These are phyloP conservation scores for Artibeus jamaicensis DNA, from an alignment of 2,797 vertebrate species.

Conservation along the genomic window DNA sequence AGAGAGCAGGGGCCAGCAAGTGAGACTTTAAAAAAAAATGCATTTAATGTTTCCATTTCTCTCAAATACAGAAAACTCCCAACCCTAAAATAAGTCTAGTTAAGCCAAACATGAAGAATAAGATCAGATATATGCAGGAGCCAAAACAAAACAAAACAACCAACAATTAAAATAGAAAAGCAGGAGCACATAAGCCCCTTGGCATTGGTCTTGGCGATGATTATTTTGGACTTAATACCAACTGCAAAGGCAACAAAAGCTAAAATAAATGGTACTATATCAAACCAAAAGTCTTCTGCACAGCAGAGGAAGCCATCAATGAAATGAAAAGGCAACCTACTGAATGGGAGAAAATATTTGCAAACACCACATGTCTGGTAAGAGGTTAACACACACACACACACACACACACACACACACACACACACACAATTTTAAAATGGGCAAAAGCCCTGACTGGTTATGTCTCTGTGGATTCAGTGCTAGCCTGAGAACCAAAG, in stretches of 20 bases:
- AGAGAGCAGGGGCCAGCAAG: background rate
- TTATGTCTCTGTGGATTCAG: no score
- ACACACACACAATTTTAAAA: background rate
- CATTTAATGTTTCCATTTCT: slow-evolving; percentile 23
- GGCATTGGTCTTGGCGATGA: background rate
- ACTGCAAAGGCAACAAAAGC: background rate
- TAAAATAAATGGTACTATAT: background rate
- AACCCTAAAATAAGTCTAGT: background rate
- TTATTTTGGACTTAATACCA: background rate
- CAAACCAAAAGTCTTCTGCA: background rate
- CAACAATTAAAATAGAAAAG: background rate
- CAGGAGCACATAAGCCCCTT: background rate
- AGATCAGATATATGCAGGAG: background rate
- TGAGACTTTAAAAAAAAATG: background rate
- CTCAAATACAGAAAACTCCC: background rate
- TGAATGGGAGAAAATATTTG: background rate
- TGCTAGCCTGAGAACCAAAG: no score
- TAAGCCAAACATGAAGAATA: background rate
- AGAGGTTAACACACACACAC: background rate
- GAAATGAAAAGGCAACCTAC: background rate
- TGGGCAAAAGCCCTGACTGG: background rate
- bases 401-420: no score
- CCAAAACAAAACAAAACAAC: background rate
- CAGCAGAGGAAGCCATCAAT: background rate
- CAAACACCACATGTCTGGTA: background rate